Evolutionary conservation across 2,113 vertebrate genomes (phyloP).

Genomic region (Galemys pyrenaicus): DNA sequence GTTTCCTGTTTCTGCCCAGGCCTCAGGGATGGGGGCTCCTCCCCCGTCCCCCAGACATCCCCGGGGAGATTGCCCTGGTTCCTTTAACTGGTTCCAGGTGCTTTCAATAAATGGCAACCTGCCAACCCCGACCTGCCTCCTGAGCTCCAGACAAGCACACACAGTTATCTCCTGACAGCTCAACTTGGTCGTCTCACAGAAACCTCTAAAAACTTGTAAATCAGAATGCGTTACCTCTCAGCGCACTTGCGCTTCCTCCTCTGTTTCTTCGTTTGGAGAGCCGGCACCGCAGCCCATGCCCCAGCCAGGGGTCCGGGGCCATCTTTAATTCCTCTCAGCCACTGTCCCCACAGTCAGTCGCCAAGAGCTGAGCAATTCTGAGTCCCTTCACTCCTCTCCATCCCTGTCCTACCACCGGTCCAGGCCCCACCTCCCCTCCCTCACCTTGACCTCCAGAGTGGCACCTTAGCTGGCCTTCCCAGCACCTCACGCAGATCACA

Average conservation of each 20-base stretch:
- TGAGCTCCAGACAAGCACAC: not conserved
- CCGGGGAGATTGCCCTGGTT: not conserved
- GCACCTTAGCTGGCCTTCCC: not conserved
- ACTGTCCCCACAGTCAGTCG: not conserved
- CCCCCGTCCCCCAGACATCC: rapidly evolving
- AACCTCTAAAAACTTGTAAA: not conserved
- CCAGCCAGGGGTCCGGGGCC: not conserved
- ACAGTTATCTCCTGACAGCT: not conserved
- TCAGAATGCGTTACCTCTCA: not conserved
- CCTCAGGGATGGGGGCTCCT: not conserved
- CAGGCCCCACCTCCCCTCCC: not conserved
- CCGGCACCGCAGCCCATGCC: not conserved
- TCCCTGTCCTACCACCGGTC: not conserved
- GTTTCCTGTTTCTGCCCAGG: not conserved
- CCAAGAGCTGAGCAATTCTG: not conserved
- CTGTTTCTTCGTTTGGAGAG: not conserved
- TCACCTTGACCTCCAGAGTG: not conserved
- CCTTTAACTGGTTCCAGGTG: not conserved
- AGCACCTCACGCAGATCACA: not conserved
- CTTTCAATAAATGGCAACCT: not conserved
- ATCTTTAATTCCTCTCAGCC: not conserved
- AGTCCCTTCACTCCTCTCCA: not conserved
- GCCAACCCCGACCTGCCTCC: not conserved
- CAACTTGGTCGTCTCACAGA: not conserved
- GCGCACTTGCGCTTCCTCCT: not conserved